Conservation (phyloP, 37 sponge, comb jelly and placozoan species). For the Diacarnus erythraeanus region DNA sequence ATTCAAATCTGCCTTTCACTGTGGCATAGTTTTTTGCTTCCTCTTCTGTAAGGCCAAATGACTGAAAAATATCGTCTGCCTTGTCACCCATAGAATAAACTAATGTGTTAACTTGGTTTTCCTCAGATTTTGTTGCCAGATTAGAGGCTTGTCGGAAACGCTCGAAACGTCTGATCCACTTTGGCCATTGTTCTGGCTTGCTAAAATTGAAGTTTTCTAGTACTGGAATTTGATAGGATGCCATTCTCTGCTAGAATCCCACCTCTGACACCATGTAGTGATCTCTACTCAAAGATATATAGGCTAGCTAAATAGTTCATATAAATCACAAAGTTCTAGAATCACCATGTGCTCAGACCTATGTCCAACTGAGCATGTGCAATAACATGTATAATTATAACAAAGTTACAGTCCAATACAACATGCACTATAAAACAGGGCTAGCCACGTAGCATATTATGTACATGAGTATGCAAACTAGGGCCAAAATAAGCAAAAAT, state of each 20-base stretch:
- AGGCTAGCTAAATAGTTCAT: too few relatives aligned
- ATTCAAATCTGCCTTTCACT: too few relatives aligned
- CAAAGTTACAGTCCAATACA: too few relatives aligned
- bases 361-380: too few relatives aligned
- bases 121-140: background rate
- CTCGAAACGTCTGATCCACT: slow-evolving; percentile 36
- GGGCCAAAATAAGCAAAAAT: too few relatives aligned
- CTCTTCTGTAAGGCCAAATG: background rate
- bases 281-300: too few relatives aligned
- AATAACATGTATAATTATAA: too few relatives aligned
- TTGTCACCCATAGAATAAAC: slow-evolving; percentile 25
- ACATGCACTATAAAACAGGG: too few relatives aligned
- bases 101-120: slow-evolving; percentile 23
- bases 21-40: slow-evolving; percentile 7
- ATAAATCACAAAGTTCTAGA: too few relatives aligned
- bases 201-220: slow-evolving; percentile 12
- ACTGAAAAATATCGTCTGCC: slow-evolving; percentile 34
- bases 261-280: slow-evolving; percentile 16
- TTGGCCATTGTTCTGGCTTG: slow-evolving; percentile 36
- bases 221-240: background rate
- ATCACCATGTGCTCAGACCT: too few relatives aligned
- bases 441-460: too few relatives aligned
- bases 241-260: slow-evolving; percentile 1
- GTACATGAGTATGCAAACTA: too few relatives aligned
- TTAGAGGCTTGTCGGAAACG: slow-evolving; percentile 28